phyloP scores from a whole-genome alignment of 2,888 invertebrate genomes.

The Timema podura region DNA sequence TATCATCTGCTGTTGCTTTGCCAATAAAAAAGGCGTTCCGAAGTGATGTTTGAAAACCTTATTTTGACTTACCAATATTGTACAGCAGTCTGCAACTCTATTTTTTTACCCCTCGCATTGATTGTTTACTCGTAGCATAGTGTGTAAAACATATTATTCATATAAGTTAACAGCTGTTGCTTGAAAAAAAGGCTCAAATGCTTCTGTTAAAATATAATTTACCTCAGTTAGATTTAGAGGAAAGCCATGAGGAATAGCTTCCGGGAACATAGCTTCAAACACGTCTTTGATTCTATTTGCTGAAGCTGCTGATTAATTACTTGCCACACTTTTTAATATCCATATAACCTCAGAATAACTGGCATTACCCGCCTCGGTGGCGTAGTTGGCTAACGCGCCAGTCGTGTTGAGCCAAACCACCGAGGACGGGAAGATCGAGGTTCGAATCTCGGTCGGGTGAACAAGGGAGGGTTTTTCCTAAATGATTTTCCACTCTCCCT shows the following conservation, averaged over 20 bases:
- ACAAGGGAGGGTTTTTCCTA: too few species aligned
- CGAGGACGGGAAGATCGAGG: too few species aligned
- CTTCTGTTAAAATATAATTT: conserved; percentile 12
- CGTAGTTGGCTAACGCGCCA: too few species aligned
- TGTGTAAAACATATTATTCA: background rate
- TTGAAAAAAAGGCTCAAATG: conserved; percentile 9
- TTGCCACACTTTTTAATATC: conserved; percentile 8
- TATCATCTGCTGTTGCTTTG: conserved; percentile 1
- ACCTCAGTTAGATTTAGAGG: background rate
- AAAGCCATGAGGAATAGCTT: background rate
- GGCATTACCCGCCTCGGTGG: too few species aligned
- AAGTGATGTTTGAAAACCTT: background rate
- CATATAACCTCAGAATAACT: conserved; percentile 3
- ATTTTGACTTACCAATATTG: conserved; percentile 1
- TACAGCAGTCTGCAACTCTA: conserved; percentile 9
- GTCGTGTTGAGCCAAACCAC: too few species aligned
- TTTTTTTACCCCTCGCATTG: conserved; percentile 6
- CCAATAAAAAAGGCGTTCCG: background rate
- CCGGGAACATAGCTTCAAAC: conserved; percentile 17
- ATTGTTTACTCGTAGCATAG: conserved; percentile 8
- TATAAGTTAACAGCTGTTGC: conserved; percentile 4
- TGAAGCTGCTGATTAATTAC: conserved; percentile 1
- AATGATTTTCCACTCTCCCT: too few species aligned
- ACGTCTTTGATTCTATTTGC: background rate
- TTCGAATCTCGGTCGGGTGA: too few species aligned